Evolutionary conservation across 2,113 vertebrate species (phyloP).

Genomic region (Bungarus multicinctus): DNA sequence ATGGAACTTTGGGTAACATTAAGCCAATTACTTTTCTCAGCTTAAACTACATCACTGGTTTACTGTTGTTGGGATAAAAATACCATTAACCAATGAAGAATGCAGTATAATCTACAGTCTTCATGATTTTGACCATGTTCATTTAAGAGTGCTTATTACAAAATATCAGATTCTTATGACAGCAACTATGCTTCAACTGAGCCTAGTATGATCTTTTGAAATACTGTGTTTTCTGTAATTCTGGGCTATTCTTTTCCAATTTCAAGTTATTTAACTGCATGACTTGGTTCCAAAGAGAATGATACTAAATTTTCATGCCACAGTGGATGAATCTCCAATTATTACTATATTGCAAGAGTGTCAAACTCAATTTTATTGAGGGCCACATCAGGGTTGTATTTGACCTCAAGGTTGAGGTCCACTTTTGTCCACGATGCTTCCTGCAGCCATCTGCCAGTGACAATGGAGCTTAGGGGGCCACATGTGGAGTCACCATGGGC

Average conservation of each 20-base stretch:
- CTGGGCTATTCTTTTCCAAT: background rate
- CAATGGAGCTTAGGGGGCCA: no score
- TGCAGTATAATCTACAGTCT: background rate
- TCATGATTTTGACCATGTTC: background rate
- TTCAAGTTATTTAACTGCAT: background rate
- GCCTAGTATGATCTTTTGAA: background rate
- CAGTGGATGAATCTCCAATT: background rate
- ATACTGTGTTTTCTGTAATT: background rate
- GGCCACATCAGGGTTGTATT: no score
- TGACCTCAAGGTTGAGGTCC: no score
- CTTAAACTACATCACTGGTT: background rate
- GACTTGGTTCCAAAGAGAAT: background rate
- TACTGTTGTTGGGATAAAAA: background rate
- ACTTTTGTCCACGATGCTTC: no score
- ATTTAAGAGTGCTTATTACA: background rate
- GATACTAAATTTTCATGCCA: background rate
- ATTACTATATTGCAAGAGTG: background rate
- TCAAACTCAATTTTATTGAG: no score
- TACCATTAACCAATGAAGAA: background rate
- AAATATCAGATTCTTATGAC: background rate
- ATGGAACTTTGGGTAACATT: background rate
- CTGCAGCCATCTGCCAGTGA: no score
- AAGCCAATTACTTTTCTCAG: background rate
- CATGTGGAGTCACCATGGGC: background rate
- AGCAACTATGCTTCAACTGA: background rate